These are phyloP conservation scores for Agrenia bidenticulata DNA, from an alignment of 2,888 invertebrate species.

Conservation along the genomic window DNA sequence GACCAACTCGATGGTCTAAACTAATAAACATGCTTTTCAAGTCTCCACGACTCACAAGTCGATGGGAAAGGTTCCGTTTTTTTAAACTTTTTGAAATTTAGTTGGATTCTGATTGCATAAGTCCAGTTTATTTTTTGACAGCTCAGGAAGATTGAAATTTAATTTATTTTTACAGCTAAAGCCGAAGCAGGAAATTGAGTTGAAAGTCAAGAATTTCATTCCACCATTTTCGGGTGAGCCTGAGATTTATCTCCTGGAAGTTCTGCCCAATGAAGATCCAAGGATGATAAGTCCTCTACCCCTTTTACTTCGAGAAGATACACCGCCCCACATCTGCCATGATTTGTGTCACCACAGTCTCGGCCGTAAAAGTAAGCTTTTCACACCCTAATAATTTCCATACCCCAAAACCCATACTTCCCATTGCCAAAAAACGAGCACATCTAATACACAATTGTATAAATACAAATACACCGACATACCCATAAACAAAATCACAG, in stretches of 20 bases:
- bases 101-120: no score
- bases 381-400: neutral
- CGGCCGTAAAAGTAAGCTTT: conserved; percentile 52
- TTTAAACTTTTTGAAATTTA: no score
- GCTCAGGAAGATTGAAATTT: neutral
- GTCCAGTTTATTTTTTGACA: no score
- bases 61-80: no score
- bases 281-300: conserved; percentile 52
- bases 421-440: neutral
- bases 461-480: neutral
- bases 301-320: conserved; percentile 51
- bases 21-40: no score
- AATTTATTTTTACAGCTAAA: conserved; percentile 56
- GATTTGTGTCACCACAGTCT: conserved; percentile 53
- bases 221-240: conserved; percentile 57
- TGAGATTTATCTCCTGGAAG: conserved; percentile 55
- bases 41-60: no score
- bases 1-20: no score
- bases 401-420: neutral
- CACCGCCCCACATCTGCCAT: conserved; percentile 53
- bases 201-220: conserved; percentile 60
- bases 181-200: conserved; percentile 58
- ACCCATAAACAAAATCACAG: neutral
- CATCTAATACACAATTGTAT: no score
- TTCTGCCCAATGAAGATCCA: conserved; percentile 53